These are phyloP conservation scores for Melanotaenia parkinsoni DNA, from an alignment of 2,797 vertebrate genomes.

Conservation along the genomic window DNA sequence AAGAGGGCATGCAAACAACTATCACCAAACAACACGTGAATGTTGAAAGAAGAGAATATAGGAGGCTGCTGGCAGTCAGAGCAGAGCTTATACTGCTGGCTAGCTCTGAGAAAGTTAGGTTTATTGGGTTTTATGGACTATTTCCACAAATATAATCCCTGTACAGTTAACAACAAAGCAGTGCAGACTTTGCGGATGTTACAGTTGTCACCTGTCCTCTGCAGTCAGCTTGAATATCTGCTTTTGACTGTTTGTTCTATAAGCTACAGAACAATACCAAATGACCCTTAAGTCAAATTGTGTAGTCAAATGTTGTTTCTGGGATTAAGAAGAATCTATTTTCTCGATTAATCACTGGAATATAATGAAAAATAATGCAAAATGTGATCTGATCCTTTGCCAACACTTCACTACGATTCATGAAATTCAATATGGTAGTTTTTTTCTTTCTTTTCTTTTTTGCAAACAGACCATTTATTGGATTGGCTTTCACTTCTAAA, in stretches of 20 bases:
- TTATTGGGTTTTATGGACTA: slow-evolving; percentile 22
- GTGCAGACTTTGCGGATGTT: slow-evolving; percentile 15
- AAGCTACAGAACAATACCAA: slow-evolving; percentile 25
- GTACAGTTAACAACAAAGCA: slow-evolving; percentile 14
- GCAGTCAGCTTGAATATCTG: neutral
- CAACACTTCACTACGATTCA: neutral
- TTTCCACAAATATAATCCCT: slow-evolving; percentile 17
- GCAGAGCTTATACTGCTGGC: neutral
- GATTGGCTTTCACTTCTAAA: neutral
- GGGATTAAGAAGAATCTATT: slow-evolving; percentile 7
- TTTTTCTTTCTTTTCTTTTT: neutral
- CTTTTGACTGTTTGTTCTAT: slow-evolving; percentile 8
- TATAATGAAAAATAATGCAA: slow-evolving; percentile 4
- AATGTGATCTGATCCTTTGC: slow-evolving; percentile 1
- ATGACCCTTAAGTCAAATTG: slow-evolving; percentile 17
- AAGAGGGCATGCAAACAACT: slow-evolving; percentile 20
- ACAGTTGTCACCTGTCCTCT: slow-evolving; percentile 11
- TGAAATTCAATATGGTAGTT: neutral
- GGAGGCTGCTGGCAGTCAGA: slow-evolving; percentile 17
- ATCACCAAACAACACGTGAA: slow-evolving; percentile 9
- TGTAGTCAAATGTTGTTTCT: neutral
- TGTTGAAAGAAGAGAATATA: slow-evolving; percentile 1
- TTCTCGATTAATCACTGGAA: slow-evolving; percentile 14
- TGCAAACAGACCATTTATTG: neutral
- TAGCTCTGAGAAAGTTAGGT: neutral